phyloP scores from a whole-genome alignment of 2,113 vertebrate genomes.

The Caranx ignobilis region DNA sequence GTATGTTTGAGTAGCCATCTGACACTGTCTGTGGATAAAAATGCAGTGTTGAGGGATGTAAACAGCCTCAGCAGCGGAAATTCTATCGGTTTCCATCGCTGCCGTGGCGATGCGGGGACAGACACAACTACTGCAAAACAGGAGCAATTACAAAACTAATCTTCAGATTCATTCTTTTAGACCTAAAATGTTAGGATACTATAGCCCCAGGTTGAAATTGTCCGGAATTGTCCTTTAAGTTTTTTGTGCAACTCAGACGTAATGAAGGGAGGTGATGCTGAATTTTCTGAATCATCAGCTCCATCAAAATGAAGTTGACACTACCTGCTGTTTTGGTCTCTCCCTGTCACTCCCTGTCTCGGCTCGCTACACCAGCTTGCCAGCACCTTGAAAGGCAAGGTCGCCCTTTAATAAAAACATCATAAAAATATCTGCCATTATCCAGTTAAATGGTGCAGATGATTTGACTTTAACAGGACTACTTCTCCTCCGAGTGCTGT shows the following conservation, averaged over 20 bases:
- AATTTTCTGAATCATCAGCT: conserved; percentile 62
- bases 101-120: too few species aligned
- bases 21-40: too few species aligned
- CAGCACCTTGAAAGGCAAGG: conserved; percentile 77
- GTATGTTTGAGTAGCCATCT: too few species aligned
- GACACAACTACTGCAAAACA: too few species aligned
- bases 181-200: too few species aligned
- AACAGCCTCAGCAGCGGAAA: too few species aligned
- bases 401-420: conserved; percentile 75
- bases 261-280: conserved; percentile 40
- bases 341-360: conserved; percentile 44
- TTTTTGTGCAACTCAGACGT: conserved; percentile 9
- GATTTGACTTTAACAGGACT: conserved; percentile 73
- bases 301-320: conserved; percentile 54
- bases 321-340: conserved; percentile 45
- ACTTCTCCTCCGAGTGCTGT: conserved; percentile 64
- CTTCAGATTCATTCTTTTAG: too few species aligned
- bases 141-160: too few species aligned
- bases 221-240: not conserved
- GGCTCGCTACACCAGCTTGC: conserved; percentile 36
- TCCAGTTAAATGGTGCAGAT: conserved; percentile 83
- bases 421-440: conserved; percentile 78
- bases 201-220: too few species aligned
- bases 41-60: too few species aligned
- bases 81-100: too few species aligned